A percentile compares a stretch with the other conserved stretches of the same genome.
These are phyloP conservation scores for Pterophyllum scalare DNA, from an alignment of 2,113 vertebrate species.

Conservation along the genomic window DNA sequence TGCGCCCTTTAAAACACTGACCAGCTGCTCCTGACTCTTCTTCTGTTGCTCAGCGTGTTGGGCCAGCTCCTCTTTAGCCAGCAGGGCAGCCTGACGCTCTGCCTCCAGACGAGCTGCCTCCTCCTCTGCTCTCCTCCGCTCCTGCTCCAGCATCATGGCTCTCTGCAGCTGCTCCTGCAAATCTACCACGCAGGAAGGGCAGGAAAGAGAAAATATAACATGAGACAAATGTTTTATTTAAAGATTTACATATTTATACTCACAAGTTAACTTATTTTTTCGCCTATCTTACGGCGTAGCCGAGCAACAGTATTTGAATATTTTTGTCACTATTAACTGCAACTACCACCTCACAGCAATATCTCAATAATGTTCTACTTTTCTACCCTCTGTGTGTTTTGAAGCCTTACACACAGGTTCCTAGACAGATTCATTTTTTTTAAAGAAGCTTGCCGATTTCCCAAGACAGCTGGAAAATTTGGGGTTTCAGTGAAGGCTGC, in stretches of 20 bases:
- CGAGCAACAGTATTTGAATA: not conserved
- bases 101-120: conserved; percentile 90
- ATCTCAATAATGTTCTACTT: not conserved
- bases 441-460: no score
- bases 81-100: conserved; percentile 88
- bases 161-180: conserved; percentile 90
- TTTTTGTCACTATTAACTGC: not conserved
- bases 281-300: not conserved
- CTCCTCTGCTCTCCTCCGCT: conserved; percentile 85
- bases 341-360: not conserved
- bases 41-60: conserved; percentile 87
- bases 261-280: not conserved
- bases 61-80: conserved; percentile 93
- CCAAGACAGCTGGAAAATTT: no score
- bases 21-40: conserved; percentile 94
- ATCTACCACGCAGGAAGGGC: conserved; percentile 75
- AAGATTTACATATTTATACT: not conserved
- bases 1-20: conserved; percentile 56
- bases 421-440: no score
- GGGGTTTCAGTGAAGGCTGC: no score
- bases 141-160: conserved; percentile 88
- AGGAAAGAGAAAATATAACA: not conserved
- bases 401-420: no score
- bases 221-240: not conserved
- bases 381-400: not conserved